phyloP scores from a whole-genome alignment of 2,797 vertebrate genomes.

The Enoplosus armatus region DNA sequence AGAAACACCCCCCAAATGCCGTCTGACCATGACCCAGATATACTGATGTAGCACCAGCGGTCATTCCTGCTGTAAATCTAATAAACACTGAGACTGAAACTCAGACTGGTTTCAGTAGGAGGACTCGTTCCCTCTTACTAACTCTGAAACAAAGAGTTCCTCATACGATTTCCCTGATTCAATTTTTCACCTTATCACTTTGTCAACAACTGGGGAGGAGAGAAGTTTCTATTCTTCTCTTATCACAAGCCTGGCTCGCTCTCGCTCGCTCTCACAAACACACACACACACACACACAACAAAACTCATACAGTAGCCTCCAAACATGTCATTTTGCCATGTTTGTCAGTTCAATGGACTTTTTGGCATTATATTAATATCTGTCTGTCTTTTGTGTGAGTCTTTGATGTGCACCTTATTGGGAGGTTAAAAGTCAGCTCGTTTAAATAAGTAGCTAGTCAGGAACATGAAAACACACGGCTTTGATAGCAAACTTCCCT shows the following conservation, averaged over 20 bases:
- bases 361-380: conserved; percentile 4
- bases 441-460: conserved; percentile 5
- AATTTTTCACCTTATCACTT: conserved; percentile 60
- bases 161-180: conserved; percentile 52
- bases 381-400: not conserved
- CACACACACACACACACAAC: conserved; percentile 1
- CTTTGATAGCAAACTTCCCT: not conserved
- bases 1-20: not conserved
- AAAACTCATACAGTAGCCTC: conserved; percentile 23
- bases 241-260: conserved; percentile 40
- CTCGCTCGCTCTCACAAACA: not conserved
- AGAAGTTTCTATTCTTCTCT: conserved; percentile 67
- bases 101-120: conserved; percentile 25
- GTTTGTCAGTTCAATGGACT: not conserved
- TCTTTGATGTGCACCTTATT: conserved; percentile 8
- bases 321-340: not conserved
- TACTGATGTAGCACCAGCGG: not conserved
- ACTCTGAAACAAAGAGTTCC: conserved; percentile 33
- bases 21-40: not conserved
- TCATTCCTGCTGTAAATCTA: not conserved
- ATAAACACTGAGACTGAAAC: not conserved
- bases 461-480: conserved; percentile 5
- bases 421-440: not conserved
- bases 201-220: conserved; percentile 63
- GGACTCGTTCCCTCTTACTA: conserved; percentile 27